Evolutionary conservation across 2,888 invertebrate genomes (phyloP), one percentile per base, ranked within the genome.

Genomic region (Lottia gigantea): DNA sequence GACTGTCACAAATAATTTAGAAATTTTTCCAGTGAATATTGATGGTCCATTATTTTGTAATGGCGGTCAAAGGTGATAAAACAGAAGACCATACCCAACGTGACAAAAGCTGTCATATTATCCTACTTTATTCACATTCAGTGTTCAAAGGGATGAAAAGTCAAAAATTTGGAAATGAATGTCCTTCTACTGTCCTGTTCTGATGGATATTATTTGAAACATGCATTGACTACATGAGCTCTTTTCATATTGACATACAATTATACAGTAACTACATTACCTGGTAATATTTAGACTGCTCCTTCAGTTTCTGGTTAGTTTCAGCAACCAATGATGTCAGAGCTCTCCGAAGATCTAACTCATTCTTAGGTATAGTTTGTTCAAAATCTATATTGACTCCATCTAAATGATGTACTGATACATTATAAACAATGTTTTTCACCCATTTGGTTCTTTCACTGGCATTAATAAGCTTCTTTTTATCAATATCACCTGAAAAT

Each of bases 351-450:
- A 78, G 16, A 2, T 72, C 76, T 0, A 70, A 72, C 63, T 83
- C 74, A 49, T 80, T 75, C 62, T 77, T 71, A 16, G 76, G 69
- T 31, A 89, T 83, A 23, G 81, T 79, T 68, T 80, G 81, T 71
- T 89, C 89, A 78, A 85, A 88, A 75, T 89, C 89, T 64, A 89
- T 79, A 76, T 89, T 89, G 26, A 89, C 75, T 8, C 89, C 88
- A 76, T 88, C 88, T 46, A 87, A 76, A 70, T 77, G 83, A 55
- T 84, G 76, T 1, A 78, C 66, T 62, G 78, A 70, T 1, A 85
- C 84, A 64, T 74, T 67, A 0, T 74, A 46, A 23, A 88, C 67
- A 68, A 83, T 80, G 16, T 78, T 61, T 15, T 71, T 62, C 14
- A 87, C 79, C 88, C 88, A 88, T 8, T 67, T 45, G 15, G 74